Conservation (phyloP, 2,113 vertebrate genomes). For the Osmerus eperlanus region DNA sequence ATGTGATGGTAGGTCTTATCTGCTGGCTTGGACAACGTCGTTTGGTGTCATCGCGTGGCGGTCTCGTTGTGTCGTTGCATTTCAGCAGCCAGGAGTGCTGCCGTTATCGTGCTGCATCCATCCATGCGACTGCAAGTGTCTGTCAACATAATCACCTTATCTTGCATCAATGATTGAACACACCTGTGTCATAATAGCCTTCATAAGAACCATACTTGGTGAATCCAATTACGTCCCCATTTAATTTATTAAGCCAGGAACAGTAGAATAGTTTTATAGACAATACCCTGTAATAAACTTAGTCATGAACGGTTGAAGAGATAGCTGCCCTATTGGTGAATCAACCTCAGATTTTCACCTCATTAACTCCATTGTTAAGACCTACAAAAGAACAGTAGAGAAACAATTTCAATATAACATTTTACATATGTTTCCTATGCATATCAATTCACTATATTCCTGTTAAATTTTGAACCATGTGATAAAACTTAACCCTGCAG, state of each 20-base stretch:
- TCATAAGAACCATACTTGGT: constrained; percentile 11
- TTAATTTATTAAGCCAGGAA: constrained; percentile 25
- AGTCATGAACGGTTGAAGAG: neutral
- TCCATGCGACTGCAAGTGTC: too few species aligned
- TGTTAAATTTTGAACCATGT: constrained; percentile 52
- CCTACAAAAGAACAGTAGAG: constrained; percentile 44
- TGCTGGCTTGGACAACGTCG: too few species aligned
- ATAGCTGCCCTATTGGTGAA: constrained; percentile 40
- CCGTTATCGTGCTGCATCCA: too few species aligned
- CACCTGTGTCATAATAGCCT: neutral
- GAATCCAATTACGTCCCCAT: constrained; percentile 21
- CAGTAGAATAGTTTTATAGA: constrained; percentile 13
- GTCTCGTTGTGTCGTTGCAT: too few species aligned
- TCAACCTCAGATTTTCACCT: constrained; percentile 54
- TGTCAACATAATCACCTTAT: too few species aligned
- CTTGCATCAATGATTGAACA: too few species aligned
- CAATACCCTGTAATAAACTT: neutral
- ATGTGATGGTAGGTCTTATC: too few species aligned
- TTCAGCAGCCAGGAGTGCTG: too few species aligned
- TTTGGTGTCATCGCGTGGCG: too few species aligned
- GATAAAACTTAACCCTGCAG: constrained; percentile 49
- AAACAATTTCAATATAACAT: constrained; percentile 33
- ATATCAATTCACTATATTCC: constrained; percentile 57
- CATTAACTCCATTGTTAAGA: constrained; percentile 65
- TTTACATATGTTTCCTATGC: constrained; percentile 47